Evolutionary conservation across 2,888 invertebrate genomes (phyloP).

Genomic region (Sarcophaga caerulescens): DNA sequence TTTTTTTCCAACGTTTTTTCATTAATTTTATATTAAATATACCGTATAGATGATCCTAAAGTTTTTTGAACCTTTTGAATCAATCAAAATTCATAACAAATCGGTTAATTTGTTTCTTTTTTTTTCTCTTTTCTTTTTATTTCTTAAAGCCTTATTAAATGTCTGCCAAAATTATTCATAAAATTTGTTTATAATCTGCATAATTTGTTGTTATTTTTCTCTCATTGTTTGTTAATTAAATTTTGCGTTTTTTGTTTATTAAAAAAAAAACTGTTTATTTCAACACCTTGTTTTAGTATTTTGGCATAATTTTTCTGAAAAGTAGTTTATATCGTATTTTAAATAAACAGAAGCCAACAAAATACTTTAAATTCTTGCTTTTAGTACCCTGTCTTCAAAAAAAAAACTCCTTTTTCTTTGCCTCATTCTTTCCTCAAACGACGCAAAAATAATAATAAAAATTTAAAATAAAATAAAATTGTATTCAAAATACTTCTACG

Average conservation of each 20-base stretch:
- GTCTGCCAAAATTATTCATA: neutral
- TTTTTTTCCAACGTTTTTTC: too few relatives aligned
- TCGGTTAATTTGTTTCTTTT: neutral
- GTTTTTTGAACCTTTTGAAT: slow-evolving; percentile 45
- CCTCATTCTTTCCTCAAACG: too few relatives aligned
- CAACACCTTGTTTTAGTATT: slow-evolving; percentile 26
- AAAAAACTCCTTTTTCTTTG: neutral
- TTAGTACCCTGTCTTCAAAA: neutral
- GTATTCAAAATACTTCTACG: neutral
- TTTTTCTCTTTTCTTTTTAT: slow-evolving; percentile 8
- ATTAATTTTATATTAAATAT: too few relatives aligned
- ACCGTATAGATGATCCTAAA: neutral
- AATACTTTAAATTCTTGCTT: neutral
- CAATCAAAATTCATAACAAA: slow-evolving; percentile 41
- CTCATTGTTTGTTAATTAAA: neutral
- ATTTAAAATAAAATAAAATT: slow-evolving; percentile 16
- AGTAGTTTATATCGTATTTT: neutral
- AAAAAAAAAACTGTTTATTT: slow-evolving; percentile 23
- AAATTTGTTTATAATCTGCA: slow-evolving; percentile 30
- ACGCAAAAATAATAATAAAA: neutral
- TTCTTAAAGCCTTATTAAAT: neutral
- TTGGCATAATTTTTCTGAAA: slow-evolving; percentile 25
- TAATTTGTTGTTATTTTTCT: slow-evolving; percentile 15
- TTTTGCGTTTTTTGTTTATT: too few relatives aligned
- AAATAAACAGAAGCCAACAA: neutral